phyloP scores from a whole-genome alignment of 2,797 vertebrate genomes.

The Pelodytes ibericus region DNA sequence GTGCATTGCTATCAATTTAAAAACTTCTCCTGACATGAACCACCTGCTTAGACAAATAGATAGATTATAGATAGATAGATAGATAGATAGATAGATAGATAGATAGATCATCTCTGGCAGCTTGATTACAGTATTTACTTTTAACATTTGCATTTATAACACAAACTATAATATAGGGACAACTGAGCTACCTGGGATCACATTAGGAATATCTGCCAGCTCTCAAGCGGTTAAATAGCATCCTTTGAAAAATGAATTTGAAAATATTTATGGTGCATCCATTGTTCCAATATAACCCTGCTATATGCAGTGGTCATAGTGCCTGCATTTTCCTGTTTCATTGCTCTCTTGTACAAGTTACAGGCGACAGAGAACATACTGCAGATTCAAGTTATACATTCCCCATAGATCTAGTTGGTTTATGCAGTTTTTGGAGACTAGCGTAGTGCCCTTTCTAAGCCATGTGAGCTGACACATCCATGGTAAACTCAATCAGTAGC shows the following conservation, averaged over 20 bases:
- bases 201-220: no score
- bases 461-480: neutral
- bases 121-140: no score
- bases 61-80: no score
- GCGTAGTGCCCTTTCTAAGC: neutral
- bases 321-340: neutral
- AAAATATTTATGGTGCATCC: no score
- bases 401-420: neutral
- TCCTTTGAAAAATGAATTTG: no score
- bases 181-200: no score
- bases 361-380: neutral
- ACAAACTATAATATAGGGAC: no score
- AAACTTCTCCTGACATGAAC: constrained; percentile 30
- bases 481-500: neutral
- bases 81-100: no score
- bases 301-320: neutral
- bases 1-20: neutral
- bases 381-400: neutral
- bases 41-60: no score
- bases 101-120: no score
- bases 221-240: no score
- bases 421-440: neutral
- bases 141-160: no score
- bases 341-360: neutral
- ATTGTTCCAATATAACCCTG: neutral